A percentile compares a stretch with the other conserved stretches of the same genome.
These are phyloP conservation scores for Tinamus major DNA, from an alignment of 2,797 vertebrate genomes.

Conservation along the genomic window DNA sequence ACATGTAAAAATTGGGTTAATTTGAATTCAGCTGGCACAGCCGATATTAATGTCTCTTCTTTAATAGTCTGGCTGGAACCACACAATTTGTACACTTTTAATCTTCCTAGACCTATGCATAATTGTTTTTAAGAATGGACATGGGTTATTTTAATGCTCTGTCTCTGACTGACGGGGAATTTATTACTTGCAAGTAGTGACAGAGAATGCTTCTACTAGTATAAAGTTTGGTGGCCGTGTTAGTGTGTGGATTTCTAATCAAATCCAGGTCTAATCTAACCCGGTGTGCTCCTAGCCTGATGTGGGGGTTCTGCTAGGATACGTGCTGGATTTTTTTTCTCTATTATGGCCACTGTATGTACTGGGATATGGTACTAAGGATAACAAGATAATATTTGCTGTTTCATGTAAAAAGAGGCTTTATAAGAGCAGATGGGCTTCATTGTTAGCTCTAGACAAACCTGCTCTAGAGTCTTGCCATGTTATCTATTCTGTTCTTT, in stretches of 20 bases:
- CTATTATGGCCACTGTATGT: background rate
- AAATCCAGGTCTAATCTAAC: background rate
- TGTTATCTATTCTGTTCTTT: too few relatives aligned
- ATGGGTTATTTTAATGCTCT: slow-evolving; percentile 56
- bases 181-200: slow-evolving; percentile 11
- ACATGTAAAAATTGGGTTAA: slow-evolving; percentile 87
- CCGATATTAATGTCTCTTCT: slow-evolving; percentile 79
- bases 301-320: background rate
- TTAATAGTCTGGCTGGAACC: slow-evolving; percentile 68
- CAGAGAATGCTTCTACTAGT: background rate
- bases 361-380: background rate
- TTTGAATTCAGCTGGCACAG: slow-evolving; percentile 86
- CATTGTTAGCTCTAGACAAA: too few relatives aligned
- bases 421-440: background rate
- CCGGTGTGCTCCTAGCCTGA: background rate
- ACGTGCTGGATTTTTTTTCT: background rate
- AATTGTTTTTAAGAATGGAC: slow-evolving; percentile 65
- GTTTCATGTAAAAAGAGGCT: background rate
- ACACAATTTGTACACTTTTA: slow-evolving; percentile 65
- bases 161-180: slow-evolving; percentile 27
- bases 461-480: too few relatives aligned
- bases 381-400: background rate
- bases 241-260: background rate
- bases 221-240: background rate
- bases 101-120: slow-evolving; percentile 51